Base-by-base conservation (phyloP, 1,140 invertebrate genomes). In the Gryllus bimaculatus region DNA sequence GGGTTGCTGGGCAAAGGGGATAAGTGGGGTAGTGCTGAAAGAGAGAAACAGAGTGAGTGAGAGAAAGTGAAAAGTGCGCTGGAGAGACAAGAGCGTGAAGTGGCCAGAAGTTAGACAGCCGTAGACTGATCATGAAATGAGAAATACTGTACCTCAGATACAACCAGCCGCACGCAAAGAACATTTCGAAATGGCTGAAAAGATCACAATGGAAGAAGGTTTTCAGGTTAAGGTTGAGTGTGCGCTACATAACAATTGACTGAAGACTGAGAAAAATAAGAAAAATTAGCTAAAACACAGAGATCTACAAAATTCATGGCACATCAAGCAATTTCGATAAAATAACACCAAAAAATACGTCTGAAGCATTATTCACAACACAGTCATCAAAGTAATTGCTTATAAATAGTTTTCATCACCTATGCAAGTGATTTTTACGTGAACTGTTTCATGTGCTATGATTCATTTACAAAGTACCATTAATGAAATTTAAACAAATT, bases 161-260 rank as follows among this genome's bases (percentile, higher is more conserved):
- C 85, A 92, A 91, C 91, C 91, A 93, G 89, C 91, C 91, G 89
- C 90, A 92, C 88, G 90, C 90, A 92, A 92, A 92, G 90, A 91
- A 92, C 89, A 92, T 85, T 84, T 84, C 84, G 88, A 89, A 90
- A 88, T 90, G 90, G 88, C 90, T 91, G 90, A 90, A 91, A 90
- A 87, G 83, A 85, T 78, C 80, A 83, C 81, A 79, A 82, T 73
- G 75, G 78, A 80, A 81, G 47, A 78, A 78, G 75, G 76, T 77
- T 79, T 81, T 82, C 74, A 80, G 80, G 78, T 81, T 79, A 81
- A 75, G 78, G 49, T 54, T 21, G 48, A 48, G 18, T 54, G 76
- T 77, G 76, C 48, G 54, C 54, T 66, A 66, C 54, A 66, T 66
- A 66, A 66, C 54, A 66, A 66, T 66, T 66, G 54, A 66, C 54